Conservation (phyloP, 2,888 invertebrate species). For the Clepsis dumicolana region DNA sequence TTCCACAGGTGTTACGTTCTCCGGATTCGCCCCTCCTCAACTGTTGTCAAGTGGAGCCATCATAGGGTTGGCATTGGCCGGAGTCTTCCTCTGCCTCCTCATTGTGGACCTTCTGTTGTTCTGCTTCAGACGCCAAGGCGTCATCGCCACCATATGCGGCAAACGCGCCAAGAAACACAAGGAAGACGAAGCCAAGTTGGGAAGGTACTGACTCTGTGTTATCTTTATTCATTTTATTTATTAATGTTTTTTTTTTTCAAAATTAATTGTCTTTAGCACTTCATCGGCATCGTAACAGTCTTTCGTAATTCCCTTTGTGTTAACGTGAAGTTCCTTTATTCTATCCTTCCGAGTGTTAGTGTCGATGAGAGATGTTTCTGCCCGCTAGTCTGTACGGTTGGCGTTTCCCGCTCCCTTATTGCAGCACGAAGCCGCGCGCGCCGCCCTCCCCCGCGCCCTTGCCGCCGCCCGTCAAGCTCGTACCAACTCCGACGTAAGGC, state of each 20-base stretch:
- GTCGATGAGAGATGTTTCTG: slow-evolving; percentile 87
- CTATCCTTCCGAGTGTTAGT: slow-evolving; percentile 69
- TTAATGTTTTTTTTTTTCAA: slow-evolving; percentile 35
- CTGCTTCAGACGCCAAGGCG: slow-evolving; percentile 88
- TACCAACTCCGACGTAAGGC: slow-evolving; percentile 89
- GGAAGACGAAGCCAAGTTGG: slow-evolving; percentile 93
- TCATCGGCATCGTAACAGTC: slow-evolving; percentile 69
- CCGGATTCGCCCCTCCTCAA: slow-evolving; percentile 81
- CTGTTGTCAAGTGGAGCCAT: slow-evolving; percentile 91
- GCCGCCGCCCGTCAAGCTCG: slow-evolving; percentile 92
- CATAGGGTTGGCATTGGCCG: slow-evolving; percentile 94
- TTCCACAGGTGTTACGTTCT: slow-evolving; percentile 77
- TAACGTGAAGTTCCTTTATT: slow-evolving; percentile 45
- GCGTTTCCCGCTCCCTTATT: slow-evolving; percentile 98
- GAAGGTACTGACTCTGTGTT: slow-evolving; percentile 88
- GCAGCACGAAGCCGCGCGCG: slow-evolving; percentile 94
- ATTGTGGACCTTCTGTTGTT: slow-evolving; percentile 95
- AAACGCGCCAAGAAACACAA: slow-evolving; percentile 89
- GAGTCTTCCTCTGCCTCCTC: slow-evolving; percentile 92
- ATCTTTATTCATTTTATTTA: slow-evolving; percentile 42
- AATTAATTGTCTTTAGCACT: slow-evolving; percentile 56
- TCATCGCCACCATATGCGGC: slow-evolving; percentile 90
- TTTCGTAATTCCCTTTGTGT: slow-evolving; percentile 52
- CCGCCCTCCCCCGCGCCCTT: slow-evolving; percentile 92
- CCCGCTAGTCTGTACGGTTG: slow-evolving; percentile 96